Evolutionary conservation across 2,797 vertebrate genomes (phyloP).

Genomic region (Phataginus tetradactyla): DNA sequence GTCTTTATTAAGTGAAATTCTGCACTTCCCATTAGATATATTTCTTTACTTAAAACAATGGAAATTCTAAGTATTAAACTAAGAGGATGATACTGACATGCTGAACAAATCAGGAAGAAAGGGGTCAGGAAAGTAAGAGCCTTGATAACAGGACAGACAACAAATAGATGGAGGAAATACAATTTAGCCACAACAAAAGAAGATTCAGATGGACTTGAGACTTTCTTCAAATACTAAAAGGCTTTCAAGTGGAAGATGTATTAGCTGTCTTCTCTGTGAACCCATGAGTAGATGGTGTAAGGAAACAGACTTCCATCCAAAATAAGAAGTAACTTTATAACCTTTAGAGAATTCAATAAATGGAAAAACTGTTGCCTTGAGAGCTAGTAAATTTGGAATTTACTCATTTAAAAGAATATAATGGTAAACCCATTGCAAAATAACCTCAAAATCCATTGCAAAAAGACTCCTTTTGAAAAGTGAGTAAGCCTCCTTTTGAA

Average conservation of each 20-base stretch:
- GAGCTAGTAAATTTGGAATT: background rate
- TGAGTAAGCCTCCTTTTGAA: background rate
- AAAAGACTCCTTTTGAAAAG: slow-evolving; percentile 49
- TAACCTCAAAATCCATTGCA: background rate
- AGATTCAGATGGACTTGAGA: background rate
- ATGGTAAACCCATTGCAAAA: slow-evolving; percentile 40
- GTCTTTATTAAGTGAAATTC: background rate
- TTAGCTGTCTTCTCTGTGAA: slow-evolving; percentile 16
- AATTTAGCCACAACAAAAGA: background rate
- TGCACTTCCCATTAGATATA: background rate
- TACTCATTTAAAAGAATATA: background rate
- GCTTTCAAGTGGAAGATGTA: background rate
- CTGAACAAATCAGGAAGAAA: background rate
- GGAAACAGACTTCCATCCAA: background rate
- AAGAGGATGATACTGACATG: background rate
- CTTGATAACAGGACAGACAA: background rate
- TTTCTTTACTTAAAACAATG: background rate
- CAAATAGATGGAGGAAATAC: background rate
- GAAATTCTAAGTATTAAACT: background rate
- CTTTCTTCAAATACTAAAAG: background rate
- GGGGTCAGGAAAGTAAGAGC: background rate
- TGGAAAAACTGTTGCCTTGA: background rate
- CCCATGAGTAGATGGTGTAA: background rate
- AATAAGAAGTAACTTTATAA: slow-evolving; percentile 29
- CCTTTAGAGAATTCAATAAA: slow-evolving; percentile 35